Evolutionary conservation across 2,113 vertebrate genomes (phyloP).

Genomic region (Neodontobutis hainanensis): DNA sequence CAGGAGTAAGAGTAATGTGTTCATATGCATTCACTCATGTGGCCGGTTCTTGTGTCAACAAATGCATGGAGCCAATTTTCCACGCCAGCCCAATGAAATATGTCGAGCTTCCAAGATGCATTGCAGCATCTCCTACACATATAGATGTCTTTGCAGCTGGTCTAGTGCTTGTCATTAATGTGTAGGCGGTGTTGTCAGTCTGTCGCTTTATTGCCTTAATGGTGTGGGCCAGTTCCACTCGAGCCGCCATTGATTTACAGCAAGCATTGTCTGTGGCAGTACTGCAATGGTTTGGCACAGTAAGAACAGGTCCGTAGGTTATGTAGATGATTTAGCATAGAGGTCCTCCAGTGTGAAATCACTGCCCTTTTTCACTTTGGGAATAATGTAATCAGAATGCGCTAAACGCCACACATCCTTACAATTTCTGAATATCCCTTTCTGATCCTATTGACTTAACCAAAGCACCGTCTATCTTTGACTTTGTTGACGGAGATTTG

Average conservation of each 20-base stretch:
- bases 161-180: conserved; percentile 45
- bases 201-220: conserved; percentile 67
- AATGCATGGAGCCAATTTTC: conserved; percentile 37
- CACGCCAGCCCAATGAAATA: conserved; percentile 17
- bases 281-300: conserved; percentile 56
- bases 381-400: conserved; percentile 47
- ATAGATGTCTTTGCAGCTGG: conserved; percentile 32
- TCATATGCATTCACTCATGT: background rate
- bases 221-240: conserved; percentile 54
- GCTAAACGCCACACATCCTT: conserved; percentile 9
- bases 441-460: too few species aligned
- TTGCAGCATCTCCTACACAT: conserved; percentile 26
- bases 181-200: conserved; percentile 55
- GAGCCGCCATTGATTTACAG: conserved; percentile 64
- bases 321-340: conserved; percentile 59
- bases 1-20: conserved; percentile 24
- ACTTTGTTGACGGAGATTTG: conserved; percentile 14
- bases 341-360: conserved; percentile 50
- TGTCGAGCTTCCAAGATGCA: conserved; percentile 29
- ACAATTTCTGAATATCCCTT: conserved; percentile 27
- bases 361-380: conserved; percentile 25
- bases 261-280: conserved; percentile 56
- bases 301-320: conserved; percentile 61
- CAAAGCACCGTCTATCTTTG: background rate
- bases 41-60: conserved; percentile 14